Percentiles rank a stretch among this genome's conserved stretches.
These are phyloP conservation scores for Lordiphosa fenestrarum DNA, from an alignment of 2,888 invertebrate genomes.

Conservation along the genomic window DNA sequence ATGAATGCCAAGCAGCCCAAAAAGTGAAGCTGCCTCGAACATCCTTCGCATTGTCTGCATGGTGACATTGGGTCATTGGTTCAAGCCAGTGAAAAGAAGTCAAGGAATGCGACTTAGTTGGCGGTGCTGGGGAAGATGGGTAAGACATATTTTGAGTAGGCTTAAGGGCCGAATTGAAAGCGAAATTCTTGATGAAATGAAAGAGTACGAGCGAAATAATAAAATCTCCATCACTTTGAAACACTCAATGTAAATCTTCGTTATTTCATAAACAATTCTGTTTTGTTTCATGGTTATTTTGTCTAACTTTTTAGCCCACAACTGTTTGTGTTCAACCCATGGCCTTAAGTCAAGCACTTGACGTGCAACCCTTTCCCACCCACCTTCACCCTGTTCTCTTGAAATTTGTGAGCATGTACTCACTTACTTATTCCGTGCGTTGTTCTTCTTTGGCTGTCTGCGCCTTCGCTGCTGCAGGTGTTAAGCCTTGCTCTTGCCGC, in stretches of 20 bases:
- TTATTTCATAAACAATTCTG: background rate
- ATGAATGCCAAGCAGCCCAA: conserved; percentile 27
- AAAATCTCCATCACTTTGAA: no score
- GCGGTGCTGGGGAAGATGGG: background rate
- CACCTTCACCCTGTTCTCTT: background rate
- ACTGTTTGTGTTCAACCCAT: no score
- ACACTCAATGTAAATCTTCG: no score
- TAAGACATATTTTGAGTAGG: background rate
- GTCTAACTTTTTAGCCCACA: conserved; percentile 4
- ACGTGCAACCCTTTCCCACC: background rate
- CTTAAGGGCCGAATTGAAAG: no score
- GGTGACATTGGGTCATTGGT: conserved; percentile 32
- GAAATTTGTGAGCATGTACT: conserved; percentile 23
- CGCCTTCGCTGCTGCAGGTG: conserved; percentile 59
- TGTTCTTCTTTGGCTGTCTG: conserved; percentile 41
- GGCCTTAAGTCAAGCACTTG: conserved; percentile 28
- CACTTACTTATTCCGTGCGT: conserved; percentile 63
- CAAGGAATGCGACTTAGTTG: background rate
- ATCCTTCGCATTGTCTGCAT: conserved; percentile 17
- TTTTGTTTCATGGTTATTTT: background rate
- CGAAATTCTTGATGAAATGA: no score
- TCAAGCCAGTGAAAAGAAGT: conserved; percentile 8
- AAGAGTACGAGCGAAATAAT: no score
- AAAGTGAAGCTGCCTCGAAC: conserved; percentile 2
- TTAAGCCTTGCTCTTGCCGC: conserved; percentile 41